phyloP scores from a whole-genome alignment of 2,888 invertebrate genomes.

The Mimumesa dahlbomi region DNA sequence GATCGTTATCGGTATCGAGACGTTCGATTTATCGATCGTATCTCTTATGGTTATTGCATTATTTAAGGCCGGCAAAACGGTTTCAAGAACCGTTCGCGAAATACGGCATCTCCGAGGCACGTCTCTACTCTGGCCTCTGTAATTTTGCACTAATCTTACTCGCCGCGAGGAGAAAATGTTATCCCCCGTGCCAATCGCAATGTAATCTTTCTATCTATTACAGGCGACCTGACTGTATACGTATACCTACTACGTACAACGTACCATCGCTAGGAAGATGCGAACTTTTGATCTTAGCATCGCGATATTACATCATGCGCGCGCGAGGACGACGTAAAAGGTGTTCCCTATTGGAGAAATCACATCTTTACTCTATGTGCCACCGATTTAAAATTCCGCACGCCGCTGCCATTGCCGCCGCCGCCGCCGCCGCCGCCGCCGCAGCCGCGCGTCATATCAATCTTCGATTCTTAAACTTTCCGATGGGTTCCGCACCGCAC shows the following conservation, averaged over 20 bases:
- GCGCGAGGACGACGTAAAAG: constrained; percentile 10
- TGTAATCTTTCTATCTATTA: constrained; percentile 77
- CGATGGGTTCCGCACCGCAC: constrained; percentile 3
- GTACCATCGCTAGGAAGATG: constrained; percentile 29
- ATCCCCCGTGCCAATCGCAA: constrained; percentile 73
- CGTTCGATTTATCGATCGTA: not conserved
- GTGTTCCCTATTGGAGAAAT: constrained; percentile 23
- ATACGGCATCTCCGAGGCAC: constrained; percentile 63
- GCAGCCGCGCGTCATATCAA: constrained; percentile 9
- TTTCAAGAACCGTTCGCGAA: constrained; percentile 55
- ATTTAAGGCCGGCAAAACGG: constrained; percentile 16
- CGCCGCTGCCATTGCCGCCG: too few species aligned
- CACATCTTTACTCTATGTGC: constrained; percentile 7
- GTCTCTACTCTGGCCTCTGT: constrained; percentile 70
- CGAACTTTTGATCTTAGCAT: constrained; percentile 62
- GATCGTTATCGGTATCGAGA: not conserved
- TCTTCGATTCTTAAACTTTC: constrained; percentile 30
- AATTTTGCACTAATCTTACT: constrained; percentile 76
- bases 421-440: too few species aligned
- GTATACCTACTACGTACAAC: too few species aligned
- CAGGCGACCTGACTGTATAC: constrained; percentile 27
- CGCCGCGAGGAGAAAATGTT: constrained; percentile 69
- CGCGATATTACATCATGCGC: constrained; percentile 43
- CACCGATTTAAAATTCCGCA: not conserved
- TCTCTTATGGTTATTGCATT: not conserved